phyloP scores from a whole-genome alignment of 1,140 invertebrate genomes.

The Drosophila parabipectinata region DNA sequence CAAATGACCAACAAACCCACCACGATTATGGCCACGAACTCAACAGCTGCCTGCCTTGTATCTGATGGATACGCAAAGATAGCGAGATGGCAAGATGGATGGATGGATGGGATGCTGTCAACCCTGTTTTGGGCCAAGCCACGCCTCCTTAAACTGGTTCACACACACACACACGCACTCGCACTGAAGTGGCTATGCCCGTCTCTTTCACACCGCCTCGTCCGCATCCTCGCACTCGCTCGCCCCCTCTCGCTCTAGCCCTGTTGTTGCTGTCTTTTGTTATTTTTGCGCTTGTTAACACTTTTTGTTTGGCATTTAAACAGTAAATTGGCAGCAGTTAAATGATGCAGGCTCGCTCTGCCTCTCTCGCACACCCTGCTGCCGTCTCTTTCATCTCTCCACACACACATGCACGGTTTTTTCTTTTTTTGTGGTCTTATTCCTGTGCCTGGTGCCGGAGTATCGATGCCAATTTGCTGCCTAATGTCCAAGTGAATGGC shows the following conservation, averaged over 20 bases:
- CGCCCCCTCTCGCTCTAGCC: slow-evolving; percentile 10
- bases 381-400: slow-evolving; percentile 8
- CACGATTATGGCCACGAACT: slow-evolving; percentile 18
- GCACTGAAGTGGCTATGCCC: slow-evolving; percentile 2
- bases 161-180: slow-evolving; percentile 12
- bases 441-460: slow-evolving; percentile 8
- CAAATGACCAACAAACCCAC: slow-evolving; percentile 29
- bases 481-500: slow-evolving; percentile 78
- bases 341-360: slow-evolving; percentile 61
- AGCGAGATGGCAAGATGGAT: slow-evolving; percentile 47
- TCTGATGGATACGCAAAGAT: slow-evolving; percentile 30
- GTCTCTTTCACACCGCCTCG: not conserved
- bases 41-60: slow-evolving; percentile 5
- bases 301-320: slow-evolving; percentile 84
- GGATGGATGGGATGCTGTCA: slow-evolving; percentile 62
- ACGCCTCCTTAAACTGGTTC: slow-evolving; percentile 73
- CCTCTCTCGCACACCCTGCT: slow-evolving; percentile 26
- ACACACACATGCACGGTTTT: not conserved
- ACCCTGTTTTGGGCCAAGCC: slow-evolving; percentile 53
- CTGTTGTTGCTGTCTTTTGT: slow-evolving; percentile 70
- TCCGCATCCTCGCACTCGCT: not conserved
- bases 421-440: not conserved
- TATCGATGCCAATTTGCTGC: slow-evolving; percentile 82
- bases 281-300: slow-evolving; percentile 83
- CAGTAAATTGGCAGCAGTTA: slow-evolving; percentile 84